Evolutionary conservation across 1,140 invertebrate species (phyloP), one percentile per base, ranked within the genome.

Genomic region (Scaptomyza pallida): DNA sequence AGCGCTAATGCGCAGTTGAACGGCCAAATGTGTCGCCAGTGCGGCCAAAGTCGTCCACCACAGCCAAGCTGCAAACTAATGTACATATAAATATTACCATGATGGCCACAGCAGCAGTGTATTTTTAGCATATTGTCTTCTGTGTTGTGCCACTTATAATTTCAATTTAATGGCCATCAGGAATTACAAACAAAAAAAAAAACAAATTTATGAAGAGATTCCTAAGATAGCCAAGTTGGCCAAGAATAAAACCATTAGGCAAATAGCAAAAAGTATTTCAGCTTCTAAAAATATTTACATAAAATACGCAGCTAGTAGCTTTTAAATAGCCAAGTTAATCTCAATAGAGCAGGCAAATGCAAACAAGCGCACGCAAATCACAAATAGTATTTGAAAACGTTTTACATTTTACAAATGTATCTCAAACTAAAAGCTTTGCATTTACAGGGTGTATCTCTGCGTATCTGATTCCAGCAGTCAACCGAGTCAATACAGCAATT

Each of bases 101-200:
- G 35, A 15, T 33, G 43, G 45, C 37, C 50, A 26, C 50, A 44
- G 13, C 40, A 41, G 69, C 72, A 4, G 57, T 77, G 57, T 77
- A 77, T 51, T 59, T 72, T 57, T 57, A 37, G 15, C 74, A 68
- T 59, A 56, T 43, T 65, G 37, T 74, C 51, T 57, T 45, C 45
- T 50, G 23, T 56, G 30, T 30, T 10, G 26, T 33, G 30, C 15
- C 67, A 72, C 77, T 78, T 80, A 81, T 85, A 85, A 85, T 85
- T 85, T 81, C 59, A 83, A 85, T 86, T 85, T 85, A 85, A 85
- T 85, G 81, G 81, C 81, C 81, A 88, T 86, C 77, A 81, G 73
- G 72, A 81, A 74, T 81, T 86, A 86, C 69, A 86, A 70, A 4
- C 23, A 26, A 0, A 2, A 4, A 26, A 26, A 26, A 26, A 85